Conservation (phyloP, 2,797 vertebrate genomes). For the Todus mexicanus region DNA sequence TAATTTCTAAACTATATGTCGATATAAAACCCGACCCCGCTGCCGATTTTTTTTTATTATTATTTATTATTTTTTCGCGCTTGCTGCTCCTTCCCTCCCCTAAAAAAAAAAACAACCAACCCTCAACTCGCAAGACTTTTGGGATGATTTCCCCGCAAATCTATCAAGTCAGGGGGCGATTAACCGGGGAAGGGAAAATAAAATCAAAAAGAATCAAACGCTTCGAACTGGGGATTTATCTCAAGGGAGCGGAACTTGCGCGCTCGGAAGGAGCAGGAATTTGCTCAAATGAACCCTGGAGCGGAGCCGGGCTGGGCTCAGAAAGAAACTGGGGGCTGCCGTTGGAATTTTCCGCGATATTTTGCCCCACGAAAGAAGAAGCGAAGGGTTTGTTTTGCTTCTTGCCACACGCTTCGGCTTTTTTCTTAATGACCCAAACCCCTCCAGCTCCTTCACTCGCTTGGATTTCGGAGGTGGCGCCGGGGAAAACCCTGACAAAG, state of each 20-base stretch:
- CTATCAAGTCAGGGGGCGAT: too few relatives aligned
- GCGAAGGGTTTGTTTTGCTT: neutral
- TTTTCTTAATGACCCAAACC: neutral
- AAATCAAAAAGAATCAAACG: too few relatives aligned
- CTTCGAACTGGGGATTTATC: neutral
- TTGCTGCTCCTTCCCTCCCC: too few relatives aligned
- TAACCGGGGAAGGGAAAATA: rapidly evolving
- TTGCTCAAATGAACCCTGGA: neutral
- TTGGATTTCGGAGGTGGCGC: neutral
- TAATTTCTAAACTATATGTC: too few relatives aligned
- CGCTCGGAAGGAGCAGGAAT: neutral
- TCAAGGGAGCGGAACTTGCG: neutral
- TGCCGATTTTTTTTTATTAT: neutral
- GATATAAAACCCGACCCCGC: too few relatives aligned
- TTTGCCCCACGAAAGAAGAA: neutral
- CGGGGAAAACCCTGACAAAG: neutral
- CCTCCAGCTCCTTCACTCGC: neutral
- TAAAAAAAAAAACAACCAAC: rapidly evolving
- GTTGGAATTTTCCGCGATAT: neutral
- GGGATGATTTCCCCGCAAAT: neutral
- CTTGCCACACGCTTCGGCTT: neutral
- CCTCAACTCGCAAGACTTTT: rapidly evolving
- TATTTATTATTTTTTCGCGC: too few relatives aligned
- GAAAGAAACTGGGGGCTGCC: neutral
- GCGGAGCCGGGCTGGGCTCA: neutral